phyloP scores from a whole-genome alignment of 2,797 vertebrate species.

The Myiothlypis chrysogaster region DNA sequence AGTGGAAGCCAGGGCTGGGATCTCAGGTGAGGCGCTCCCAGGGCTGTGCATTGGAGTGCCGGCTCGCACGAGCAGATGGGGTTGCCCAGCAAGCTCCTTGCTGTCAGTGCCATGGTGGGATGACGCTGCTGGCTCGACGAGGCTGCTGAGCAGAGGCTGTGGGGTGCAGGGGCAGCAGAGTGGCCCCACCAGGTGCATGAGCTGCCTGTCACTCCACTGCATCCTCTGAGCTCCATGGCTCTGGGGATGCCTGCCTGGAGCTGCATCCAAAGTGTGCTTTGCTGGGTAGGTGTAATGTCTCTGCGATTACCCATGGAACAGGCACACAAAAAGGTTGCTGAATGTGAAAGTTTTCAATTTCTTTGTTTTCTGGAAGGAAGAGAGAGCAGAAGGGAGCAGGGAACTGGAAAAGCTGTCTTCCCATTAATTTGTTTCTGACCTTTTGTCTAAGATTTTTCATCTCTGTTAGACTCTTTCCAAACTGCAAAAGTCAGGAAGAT shows the following conservation, averaged over 20 bases:
- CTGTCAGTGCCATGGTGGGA: accelerated
- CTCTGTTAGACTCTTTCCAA: neutral
- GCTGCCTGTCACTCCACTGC: accelerated
- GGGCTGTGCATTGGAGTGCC: neutral
- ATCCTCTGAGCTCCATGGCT: accelerated
- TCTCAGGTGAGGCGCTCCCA: accelerated
- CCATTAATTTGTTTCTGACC: neutral
- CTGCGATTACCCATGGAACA: neutral
- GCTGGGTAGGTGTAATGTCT: neutral
- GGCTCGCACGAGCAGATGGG: accelerated
- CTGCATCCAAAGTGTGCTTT: neutral
- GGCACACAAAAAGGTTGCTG: neutral
- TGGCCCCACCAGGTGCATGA: accelerated
- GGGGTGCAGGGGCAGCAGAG: accelerated
- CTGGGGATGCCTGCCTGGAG: accelerated
- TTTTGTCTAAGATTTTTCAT: neutral
- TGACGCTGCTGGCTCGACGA: accelerated
- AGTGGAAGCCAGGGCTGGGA: neutral
- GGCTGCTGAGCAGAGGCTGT: accelerated
- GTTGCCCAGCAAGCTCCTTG: accelerated
- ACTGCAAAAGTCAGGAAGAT: neutral
- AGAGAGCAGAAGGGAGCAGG: neutral
- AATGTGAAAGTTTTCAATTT: neutral
- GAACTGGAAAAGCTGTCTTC: neutral
- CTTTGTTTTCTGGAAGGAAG: neutral